Evolutionary conservation across 1,140 invertebrate genomes (phyloP), one percentile per base, ranked within the genome.

Genomic region (Panonychus citri): DNA sequence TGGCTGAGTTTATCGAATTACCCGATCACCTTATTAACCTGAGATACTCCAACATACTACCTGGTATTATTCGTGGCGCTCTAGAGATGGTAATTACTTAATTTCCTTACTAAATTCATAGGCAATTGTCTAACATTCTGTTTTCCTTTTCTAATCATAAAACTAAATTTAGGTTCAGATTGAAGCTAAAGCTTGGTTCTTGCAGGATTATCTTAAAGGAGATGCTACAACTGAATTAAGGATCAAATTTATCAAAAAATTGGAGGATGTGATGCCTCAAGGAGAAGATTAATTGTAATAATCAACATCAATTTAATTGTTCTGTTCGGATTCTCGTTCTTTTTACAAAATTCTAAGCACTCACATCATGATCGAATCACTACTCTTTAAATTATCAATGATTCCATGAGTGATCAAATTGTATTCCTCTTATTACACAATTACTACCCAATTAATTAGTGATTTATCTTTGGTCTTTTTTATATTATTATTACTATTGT

Each of bases 1-100:
- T 99, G 17, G 89, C 85, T n/a, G 94, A 99, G 69, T 95, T 96
- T 77, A 91, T 96, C 4, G 94, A 99, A 72, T 75, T 98, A 61
- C 94, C 94, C 5, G 89, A 93, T 66, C 74, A 85, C 50, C 82
- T 79, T 65, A 71, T 75, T 40, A 78, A 78, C 64, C 73, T 99
- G 1, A 87, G 89, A 65, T 99, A 97, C 68, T 94, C 87, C 60
- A 91, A 91, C 68, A 76, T 98, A 50, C 75, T 98, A 37, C 85
- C 86, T 62, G 95, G 95, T 19, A 85, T 87, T 25, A 79, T 95
- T 52, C 73, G 88, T 63, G 94, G 93, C 50, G 89, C 90, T 39
- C 76, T 95, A 64, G 91, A 97, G 77, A 97, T 97, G 89, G 88
- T 95, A 57, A 78, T 80, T 63, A 21, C 51, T 21, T 19, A 25